A percentile compares a stretch with the other conserved stretches of the same genome.
Conservation (phyloP, 2,888 invertebrate species). For the Esperia sulphurella region DNA sequence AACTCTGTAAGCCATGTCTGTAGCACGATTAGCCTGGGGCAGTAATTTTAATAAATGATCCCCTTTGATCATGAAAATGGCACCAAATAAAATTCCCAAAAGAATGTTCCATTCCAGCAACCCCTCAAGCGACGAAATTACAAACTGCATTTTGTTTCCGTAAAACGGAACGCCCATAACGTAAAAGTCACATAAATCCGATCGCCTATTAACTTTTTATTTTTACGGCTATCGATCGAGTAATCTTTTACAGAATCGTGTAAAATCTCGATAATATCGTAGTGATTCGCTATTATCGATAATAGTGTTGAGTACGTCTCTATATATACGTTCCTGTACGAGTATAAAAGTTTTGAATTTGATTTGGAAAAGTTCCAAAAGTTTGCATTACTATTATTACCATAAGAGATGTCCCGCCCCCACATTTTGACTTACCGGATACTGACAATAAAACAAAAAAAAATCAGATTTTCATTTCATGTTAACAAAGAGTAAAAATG, state of each 20-base stretch:
- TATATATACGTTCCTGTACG: too few relatives aligned
- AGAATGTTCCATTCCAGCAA: constrained; percentile 15
- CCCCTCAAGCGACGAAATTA: constrained; percentile 28
- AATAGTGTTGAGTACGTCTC: neutral
- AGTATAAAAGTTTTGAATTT: too few relatives aligned
- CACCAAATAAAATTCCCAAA: constrained; percentile 39
- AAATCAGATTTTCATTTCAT: too few relatives aligned
- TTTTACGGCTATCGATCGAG: constrained; percentile 23
- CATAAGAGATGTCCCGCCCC: too few relatives aligned
- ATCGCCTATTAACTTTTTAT: constrained; percentile 39
- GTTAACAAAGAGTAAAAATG: too few relatives aligned
- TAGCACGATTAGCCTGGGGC: constrained; percentile 16
- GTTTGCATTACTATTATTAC: too few relatives aligned
- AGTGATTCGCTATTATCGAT: constrained; percentile 1
- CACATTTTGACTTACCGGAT: too few relatives aligned
- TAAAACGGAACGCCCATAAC: constrained; percentile 27
- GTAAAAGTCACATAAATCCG: constrained; percentile 43
- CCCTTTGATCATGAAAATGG: constrained; percentile 40
- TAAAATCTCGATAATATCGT: constrained; percentile 1
- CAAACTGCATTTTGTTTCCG: constrained; percentile 35
- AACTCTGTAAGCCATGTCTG: too few relatives aligned
- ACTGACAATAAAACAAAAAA: too few relatives aligned
- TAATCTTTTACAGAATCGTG: constrained; percentile 19
- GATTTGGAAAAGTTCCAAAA: too few relatives aligned
- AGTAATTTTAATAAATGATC: constrained; percentile 35